Evolutionary conservation across 2,113 vertebrate species (phyloP), one percentile per base, ranked within the genome.

Genomic region (Stigmatopora argus): DNA sequence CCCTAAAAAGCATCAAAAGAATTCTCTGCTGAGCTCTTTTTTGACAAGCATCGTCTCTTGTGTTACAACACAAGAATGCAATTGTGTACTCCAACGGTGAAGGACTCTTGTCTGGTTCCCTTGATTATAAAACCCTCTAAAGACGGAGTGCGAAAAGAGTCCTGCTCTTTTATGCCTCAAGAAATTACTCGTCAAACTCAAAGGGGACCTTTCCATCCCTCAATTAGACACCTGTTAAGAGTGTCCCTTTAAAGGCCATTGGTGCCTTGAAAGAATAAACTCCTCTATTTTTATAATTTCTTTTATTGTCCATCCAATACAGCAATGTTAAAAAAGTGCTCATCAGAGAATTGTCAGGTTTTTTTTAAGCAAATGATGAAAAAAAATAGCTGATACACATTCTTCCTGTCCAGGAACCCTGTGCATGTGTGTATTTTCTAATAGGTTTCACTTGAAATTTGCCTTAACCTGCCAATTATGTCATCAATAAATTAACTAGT

Each of bases 41-140:
- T 41, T 55, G 58, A 19, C 65, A 60, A n/a, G 48, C 57, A 66
- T 70, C 68, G 34, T 63, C 63, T 59, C 69, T 53, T 53, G 44
- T 66, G 78, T 74, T 26, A n/a, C 66, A 56, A 47, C 60, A 19
- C 3, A 2, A 63, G 53, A 68, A 21, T 1, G 44, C 35, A 13
- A 56, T 69, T 19, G 73, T 77, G 73, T 44, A 69, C 80, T 84
- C 73, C 62, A 31, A 59, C 75, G 68, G 67, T 67, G 73, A 83
- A 17, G 10, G 38, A 61, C 55, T 65, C 47, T 68, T 41, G 63
- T 68, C 60, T 67, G 61, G 56, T 47, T 62, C 34, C 56, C 59
- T 73, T 81, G 52, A 52, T 70, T 73, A 71, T 41, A 74, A 79
- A 45, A 47, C 34, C 15, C 60, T 66, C 46, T 71, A 38, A 74